Base-by-base conservation (phyloP, 2,797 vertebrate species). In the Argyrosomus regius region DNA sequence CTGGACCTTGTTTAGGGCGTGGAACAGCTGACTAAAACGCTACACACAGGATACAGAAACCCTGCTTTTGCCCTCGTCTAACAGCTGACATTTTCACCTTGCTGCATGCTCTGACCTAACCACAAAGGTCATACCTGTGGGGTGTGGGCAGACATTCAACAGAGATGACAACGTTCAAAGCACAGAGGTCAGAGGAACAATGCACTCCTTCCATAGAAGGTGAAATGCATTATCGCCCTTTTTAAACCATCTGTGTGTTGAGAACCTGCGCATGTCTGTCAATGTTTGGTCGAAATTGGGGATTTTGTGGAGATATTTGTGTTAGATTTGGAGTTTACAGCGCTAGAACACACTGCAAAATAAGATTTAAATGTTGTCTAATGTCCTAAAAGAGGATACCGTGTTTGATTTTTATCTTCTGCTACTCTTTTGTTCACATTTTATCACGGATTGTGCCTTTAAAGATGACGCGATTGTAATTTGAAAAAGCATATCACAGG, bases 71-170 rank as follows among this genome's bases (percentile, higher is more conserved):
- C 67, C 35, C 18, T 83, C 43, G 69, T 54, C 17, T 52, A 3
- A 61, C 57, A 50, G 45, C 35, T 70, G 57, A 72, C 52, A 77
- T 66, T 72, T 79, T 72, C 60, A 46, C 80, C 35, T 66, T 49
- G 41, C 60, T 56, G 43, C 14, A 8, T 24, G 28, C 78, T 60
- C 26, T 73, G 66, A 82, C 31, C 59, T 31, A 24, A 48, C 28
- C 56, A 50, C 46, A 62, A 69, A 62, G 64, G 68, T 74, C 65
- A 31, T 6, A 24, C 13, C 31, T 48, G 54, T 16, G 18, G 45
- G 52, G 6, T 39, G 66, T 18, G 75, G 57, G 50, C 73, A 52
- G 64, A 82, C 61, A 52, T 58, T 78, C 64, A 70, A 22, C 59
- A 54, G 54, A 56, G 71, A 65, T 52, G 45, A 77, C 39, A 71